Percentiles rank a stretch among this genome's conserved stretches.
These are phyloP conservation scores for Gobio gobio DNA, from an alignment of 2,113 vertebrate genomes.

Conservation along the genomic window DNA sequence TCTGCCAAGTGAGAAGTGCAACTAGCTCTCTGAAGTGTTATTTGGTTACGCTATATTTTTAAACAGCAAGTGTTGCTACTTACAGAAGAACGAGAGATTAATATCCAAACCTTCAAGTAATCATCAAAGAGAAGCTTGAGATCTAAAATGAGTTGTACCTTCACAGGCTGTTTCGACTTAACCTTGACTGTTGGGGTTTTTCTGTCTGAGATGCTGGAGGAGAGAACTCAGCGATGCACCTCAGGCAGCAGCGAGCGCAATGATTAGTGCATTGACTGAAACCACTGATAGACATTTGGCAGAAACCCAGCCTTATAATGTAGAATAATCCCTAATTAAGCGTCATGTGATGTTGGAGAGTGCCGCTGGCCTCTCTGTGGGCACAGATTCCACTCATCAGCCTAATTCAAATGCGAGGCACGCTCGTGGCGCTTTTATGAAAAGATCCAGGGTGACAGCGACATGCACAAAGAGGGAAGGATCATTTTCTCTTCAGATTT, in stretches of 20 bases:
- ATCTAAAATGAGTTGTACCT: neutral
- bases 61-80: neutral
- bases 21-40: neutral
- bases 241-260: neutral
- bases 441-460: slow-evolving; percentile 67
- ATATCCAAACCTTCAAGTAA: neutral
- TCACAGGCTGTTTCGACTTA: neutral
- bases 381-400: slow-evolving; percentile 60
- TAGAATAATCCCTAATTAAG: slow-evolving; percentile 68
- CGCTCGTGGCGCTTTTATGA: slow-evolving; percentile 65
- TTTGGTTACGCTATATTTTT: neutral
- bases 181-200: neutral
- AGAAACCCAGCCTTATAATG: slow-evolving; percentile 60
- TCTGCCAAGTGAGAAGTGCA: neutral
- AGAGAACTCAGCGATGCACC: neutral
- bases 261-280: slow-evolving; percentile 51
- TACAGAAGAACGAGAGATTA: neutral
- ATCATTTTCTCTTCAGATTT: slow-evolving; percentile 24
- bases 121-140: neutral
- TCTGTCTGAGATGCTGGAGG: neutral
- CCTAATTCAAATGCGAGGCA: slow-evolving; percentile 61
- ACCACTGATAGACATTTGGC: slow-evolving; percentile 58
- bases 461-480: slow-evolving; percentile 50
- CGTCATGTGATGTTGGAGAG: slow-evolving; percentile 60
- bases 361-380: slow-evolving; percentile 55